Percentiles rank a stretch among this genome's conserved stretches.
phyloP scores from a whole-genome alignment of 2,797 vertebrate species.

The Pampus argenteus region DNA sequence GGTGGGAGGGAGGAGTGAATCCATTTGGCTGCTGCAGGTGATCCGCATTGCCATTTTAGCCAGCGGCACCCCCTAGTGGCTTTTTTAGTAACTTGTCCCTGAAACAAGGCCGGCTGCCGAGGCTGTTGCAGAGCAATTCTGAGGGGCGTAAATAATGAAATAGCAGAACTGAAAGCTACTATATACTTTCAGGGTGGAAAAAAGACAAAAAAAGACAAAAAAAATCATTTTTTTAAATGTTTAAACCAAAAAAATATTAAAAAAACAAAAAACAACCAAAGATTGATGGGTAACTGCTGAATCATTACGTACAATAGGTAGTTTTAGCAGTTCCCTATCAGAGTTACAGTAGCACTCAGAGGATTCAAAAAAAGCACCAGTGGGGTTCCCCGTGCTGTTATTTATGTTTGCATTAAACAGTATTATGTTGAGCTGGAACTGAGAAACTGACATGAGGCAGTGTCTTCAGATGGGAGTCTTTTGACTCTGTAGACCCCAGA shows the following conservation, averaged over 20 bases:
- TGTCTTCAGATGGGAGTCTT: constrained; percentile 79
- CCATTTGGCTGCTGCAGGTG: constrained; percentile 63
- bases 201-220: constrained; percentile 19
- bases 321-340: constrained; percentile 72
- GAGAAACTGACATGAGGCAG: constrained; percentile 81
- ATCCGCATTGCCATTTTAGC: constrained; percentile 55
- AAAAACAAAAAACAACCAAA: constrained; percentile 73
- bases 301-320: constrained; percentile 67
- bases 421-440: constrained; percentile 78
- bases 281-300: constrained; percentile 77
- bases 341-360: constrained; percentile 78
- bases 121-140: constrained; percentile 37
- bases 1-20: constrained; percentile 21
- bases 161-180: constrained; percentile 51
- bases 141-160: constrained; percentile 37
- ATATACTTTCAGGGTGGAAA: constrained; percentile 56
- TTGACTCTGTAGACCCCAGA: constrained; percentile 70
- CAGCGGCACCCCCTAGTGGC: constrained; percentile 80
- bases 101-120: constrained; percentile 46
- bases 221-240: constrained; percentile 46
- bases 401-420: constrained; percentile 67
- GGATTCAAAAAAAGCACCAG: constrained; percentile 73
- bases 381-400: constrained; percentile 59
- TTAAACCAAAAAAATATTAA: constrained; percentile 59
- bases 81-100: constrained; percentile 43